Conservation (phyloP, 2,113 vertebrate species). For the Mirza zaza region DNA sequence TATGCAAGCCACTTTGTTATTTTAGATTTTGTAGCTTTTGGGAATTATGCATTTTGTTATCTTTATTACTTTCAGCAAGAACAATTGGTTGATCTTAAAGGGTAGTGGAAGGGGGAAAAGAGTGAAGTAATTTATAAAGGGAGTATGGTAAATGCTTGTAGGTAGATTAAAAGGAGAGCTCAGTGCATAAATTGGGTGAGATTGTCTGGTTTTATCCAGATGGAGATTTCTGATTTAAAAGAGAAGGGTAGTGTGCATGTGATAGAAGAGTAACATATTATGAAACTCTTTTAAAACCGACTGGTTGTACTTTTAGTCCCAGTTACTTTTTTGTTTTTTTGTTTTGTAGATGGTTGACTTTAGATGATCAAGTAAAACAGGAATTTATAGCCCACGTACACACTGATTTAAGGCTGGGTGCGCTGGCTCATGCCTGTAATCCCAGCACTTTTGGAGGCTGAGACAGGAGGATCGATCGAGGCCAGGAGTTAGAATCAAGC, state of each 20-base stretch:
- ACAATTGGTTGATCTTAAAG: neutral
- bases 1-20: neutral
- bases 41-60: neutral
- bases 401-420: neutral
- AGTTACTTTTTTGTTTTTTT: neutral
- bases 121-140: neutral
- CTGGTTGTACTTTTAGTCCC: neutral
- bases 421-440: neutral
- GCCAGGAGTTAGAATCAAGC: neutral
- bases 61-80: neutral
- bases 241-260: neutral
- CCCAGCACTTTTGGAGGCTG: neutral
- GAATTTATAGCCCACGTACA: neutral
- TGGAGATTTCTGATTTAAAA: slow-evolving; percentile 2
- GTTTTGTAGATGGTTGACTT: neutral
- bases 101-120: neutral
- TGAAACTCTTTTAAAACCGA: neutral
- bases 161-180: neutral
- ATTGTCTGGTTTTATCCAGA: neutral
- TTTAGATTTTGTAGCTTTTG: neutral
- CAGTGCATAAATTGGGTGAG: neutral
- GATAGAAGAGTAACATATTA: neutral
- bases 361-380: neutral
- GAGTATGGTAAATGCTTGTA: neutral
- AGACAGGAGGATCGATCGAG: neutral